Percentiles rank a stretch among this genome's conserved stretches.
These are phyloP conservation scores for Peromyscus nudipes DNA, from an alignment of 2,797 vertebrate genomes.

Conservation along the genomic window DNA sequence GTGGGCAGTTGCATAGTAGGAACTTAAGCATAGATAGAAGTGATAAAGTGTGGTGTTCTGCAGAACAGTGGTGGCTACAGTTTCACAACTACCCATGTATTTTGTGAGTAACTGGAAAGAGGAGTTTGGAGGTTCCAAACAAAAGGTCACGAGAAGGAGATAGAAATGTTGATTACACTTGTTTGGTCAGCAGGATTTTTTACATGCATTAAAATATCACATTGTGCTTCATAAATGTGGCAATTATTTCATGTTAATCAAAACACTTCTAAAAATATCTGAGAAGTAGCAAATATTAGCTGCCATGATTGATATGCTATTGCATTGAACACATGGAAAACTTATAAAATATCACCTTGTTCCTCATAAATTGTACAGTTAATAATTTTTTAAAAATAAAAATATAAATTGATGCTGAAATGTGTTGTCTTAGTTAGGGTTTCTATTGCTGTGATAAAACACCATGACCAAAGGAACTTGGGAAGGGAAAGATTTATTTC, in stretches of 20 bases:
- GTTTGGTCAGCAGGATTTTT: background rate
- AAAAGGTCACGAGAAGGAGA: background rate
- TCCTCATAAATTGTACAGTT: background rate
- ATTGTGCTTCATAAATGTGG: background rate
- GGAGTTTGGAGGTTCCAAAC: background rate
- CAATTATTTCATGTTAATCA: background rate
- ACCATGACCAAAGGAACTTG: background rate
- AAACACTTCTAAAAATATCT: background rate
- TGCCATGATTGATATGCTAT: background rate
- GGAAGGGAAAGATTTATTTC: background rate
- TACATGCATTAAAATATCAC: background rate
- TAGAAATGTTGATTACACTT: background rate
- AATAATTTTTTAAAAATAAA: background rate
- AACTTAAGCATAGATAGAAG: background rate
- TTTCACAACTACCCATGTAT: background rate
- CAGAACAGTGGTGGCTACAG: background rate
- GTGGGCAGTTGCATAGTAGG: background rate
- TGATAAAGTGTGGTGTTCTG: background rate
- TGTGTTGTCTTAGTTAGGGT: background rate
- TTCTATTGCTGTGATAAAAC: background rate
- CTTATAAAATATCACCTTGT: background rate
- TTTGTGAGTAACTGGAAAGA: background rate
- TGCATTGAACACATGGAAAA: background rate
- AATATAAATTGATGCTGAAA: background rate
- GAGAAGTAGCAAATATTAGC: background rate